Evolutionary conservation across 2,888 invertebrate genomes (phyloP).

Genomic region (Conchocele bisecta): DNA sequence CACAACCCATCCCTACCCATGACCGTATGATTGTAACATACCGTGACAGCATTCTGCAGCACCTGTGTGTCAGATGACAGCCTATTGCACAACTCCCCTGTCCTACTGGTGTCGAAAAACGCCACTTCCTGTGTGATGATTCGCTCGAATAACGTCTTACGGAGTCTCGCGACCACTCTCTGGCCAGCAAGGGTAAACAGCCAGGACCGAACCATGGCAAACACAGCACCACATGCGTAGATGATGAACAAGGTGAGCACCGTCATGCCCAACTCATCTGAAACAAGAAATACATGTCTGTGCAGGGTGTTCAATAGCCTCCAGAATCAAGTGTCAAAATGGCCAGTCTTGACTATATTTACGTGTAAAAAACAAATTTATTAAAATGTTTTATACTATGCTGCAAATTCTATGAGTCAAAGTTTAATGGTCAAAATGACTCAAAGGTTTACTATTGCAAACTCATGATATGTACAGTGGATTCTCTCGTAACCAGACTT

Average conservation of each 20-base stretch:
- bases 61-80: slow-evolving; percentile 81
- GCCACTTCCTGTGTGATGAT: slow-evolving; percentile 79
- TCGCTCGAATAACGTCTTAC: slow-evolving; percentile 72
- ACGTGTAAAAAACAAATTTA: no score
- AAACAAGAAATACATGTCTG: slow-evolving; percentile 14
- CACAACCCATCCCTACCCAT: no score
- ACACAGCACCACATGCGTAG: slow-evolving; percentile 73
- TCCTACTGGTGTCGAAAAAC: slow-evolving; percentile 81
- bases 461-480: no score
- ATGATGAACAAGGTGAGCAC: slow-evolving; percentile 76
- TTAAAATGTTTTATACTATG: no score
- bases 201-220: slow-evolving; percentile 75
- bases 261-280: slow-evolving; percentile 76
- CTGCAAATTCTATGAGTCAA: no score
- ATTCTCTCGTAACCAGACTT: no score
- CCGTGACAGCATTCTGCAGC: slow-evolving; percentile 81
- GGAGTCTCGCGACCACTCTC: slow-evolving; percentile 79
- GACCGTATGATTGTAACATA: no score
- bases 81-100: slow-evolving; percentile 81
- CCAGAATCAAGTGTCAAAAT: no score
- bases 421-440: no score
- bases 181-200: slow-evolving; percentile 80
- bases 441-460: no score
- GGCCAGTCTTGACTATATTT: not conserved
- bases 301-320: not conserved